Base-by-base conservation (phyloP, 1,140 invertebrate genomes). In the Panagrolaimus sp. region DNA sequence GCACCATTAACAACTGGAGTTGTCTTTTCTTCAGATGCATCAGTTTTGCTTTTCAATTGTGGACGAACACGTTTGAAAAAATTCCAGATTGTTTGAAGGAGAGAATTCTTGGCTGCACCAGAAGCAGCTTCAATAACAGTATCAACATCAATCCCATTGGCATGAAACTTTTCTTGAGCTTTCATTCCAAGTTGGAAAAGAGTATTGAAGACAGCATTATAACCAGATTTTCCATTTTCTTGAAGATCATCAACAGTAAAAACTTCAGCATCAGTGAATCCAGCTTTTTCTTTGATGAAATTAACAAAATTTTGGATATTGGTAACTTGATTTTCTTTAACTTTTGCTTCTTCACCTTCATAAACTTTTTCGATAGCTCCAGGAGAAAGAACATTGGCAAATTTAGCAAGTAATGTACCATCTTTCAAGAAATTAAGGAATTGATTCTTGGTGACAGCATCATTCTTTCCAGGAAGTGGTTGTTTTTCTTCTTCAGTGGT, bases 191-290 rank as follows among this genome's bases (percentile, higher is more conserved):
- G 64, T 31, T 68, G 63, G 71, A 73, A 72, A 66, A 78, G 67
- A 44, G 76, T 73, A 38, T 74, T 67, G 71, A 78, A 74, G 25
- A 78, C 76, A 23, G 73, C 70, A 5, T 67, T 25, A 61, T 73
- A 78, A 9, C 76, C 76, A 45, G 68, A 71, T 45, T 78, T 78
- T 61, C 76, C 75, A 57, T 78, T 78, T 62, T 78, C 76, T 57
- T 71, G 66, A 31, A 78, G 66, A 69, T 78, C 76, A 27, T 62
- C 76, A 38, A 61, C 66, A 61, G 73, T 71, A 71, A 76, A 71
- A 5, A 75, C 75, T 72, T 76, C 67, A 48, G 61, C 69, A 27
- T 74, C 73, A 16, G 27, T 42, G 42, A 74, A 64, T 46, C 68
- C 76, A 43, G 69, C 67, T 47, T 76, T 73, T 53, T 73, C 65